A percentile compares a stretch with the other conserved stretches of the same genome.
Evolutionary conservation across 2,797 vertebrate species (phyloP).

Genomic region (Helarctos malayanus): DNA sequence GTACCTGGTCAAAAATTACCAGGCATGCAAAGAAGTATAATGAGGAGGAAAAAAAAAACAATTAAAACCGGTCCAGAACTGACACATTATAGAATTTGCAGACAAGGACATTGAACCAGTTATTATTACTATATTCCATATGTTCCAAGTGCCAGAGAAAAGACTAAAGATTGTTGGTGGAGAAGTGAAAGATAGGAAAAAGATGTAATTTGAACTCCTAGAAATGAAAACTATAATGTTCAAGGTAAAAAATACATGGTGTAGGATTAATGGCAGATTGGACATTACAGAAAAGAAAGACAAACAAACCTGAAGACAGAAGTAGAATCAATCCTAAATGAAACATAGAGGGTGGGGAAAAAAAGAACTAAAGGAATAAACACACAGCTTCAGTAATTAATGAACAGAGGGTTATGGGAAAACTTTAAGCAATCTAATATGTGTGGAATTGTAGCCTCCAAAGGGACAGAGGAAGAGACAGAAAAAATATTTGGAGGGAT

Average conservation of each 20-base stretch:
- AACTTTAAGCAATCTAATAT: neutral
- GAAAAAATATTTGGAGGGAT: conserved; percentile 33
- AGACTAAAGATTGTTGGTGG: conserved; percentile 6
- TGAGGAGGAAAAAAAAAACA: neutral
- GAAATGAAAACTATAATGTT: conserved; percentile 7
- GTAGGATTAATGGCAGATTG: neutral
- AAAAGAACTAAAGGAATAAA: neutral
- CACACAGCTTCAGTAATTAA: neutral
- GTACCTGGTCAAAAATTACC: neutral
- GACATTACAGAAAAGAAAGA: neutral
- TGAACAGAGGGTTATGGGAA: neutral
- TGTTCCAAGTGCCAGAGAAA: conserved; percentile 9
- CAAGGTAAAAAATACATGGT: neutral
- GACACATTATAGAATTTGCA: neutral
- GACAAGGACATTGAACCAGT: neutral
- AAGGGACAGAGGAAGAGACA: neutral
- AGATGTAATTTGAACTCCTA: neutral
- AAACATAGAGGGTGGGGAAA: neutral
- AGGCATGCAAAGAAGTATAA: neutral
- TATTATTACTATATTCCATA: neutral
- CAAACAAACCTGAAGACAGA: neutral
- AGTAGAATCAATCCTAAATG: neutral
- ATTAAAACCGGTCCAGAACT: neutral
- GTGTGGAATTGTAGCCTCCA: neutral
- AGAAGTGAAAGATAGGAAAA: conserved; percentile 1